A percentile compares a stretch with the other conserved stretches of the same genome.
Evolutionary conservation across 1,140 invertebrate species (phyloP).

Genomic region (Zophobas atratus): DNA sequence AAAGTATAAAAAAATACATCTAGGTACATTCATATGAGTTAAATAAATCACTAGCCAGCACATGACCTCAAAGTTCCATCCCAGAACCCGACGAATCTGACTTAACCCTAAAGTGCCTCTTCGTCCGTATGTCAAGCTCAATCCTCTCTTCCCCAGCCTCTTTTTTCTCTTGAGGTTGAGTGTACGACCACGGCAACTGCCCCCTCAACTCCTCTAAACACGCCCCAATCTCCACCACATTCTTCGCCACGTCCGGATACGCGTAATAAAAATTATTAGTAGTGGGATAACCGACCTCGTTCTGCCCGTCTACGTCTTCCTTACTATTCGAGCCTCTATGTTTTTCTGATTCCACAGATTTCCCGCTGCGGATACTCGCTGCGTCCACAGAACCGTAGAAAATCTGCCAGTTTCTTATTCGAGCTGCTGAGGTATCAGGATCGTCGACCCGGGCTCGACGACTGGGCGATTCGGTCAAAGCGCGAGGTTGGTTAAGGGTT

Average conservation of each 20-base stretch:
- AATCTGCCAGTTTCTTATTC: constrained; percentile 57
- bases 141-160: neutral
- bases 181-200: constrained; percentile 50
- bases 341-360: constrained; percentile 5
- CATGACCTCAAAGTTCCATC: neutral
- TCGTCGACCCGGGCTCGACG: neutral
- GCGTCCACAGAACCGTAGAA: constrained; percentile 57
- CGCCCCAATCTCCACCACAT: neutral
- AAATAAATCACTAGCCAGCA: constrained; percentile 5
- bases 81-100: constrained; percentile 13
- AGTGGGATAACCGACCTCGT: neutral
- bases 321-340: constrained; percentile 43
- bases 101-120: neutral
- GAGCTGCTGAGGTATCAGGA: constrained; percentile 46
- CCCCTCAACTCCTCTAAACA: constrained; percentile 31
- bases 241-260: neutral
- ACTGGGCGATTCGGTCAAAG: neutral
- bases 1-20: neutral
- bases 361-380: constrained; percentile 45
- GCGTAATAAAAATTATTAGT: constrained; percentile 3
- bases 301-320: neutral
- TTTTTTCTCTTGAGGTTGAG: neutral
- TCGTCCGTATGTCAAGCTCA: neutral
- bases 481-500: neutral
- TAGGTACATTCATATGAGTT: neutral